Base-by-base conservation (phyloP, 1,140 invertebrate genomes). In the Belonocnema kinseyi region DNA sequence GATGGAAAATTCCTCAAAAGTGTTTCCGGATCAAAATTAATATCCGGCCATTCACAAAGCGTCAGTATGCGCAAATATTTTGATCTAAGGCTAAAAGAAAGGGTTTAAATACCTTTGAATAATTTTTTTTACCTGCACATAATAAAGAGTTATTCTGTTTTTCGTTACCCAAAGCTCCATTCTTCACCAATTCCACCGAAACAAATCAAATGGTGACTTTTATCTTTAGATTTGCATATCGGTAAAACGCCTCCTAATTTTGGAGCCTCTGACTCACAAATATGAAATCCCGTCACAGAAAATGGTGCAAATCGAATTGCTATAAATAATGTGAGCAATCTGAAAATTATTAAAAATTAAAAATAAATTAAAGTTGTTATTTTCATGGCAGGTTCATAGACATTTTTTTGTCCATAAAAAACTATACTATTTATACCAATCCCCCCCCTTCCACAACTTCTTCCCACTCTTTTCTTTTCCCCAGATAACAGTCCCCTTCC, bases 1-100 rank as follows among this genome's bases (percentile, higher is more conserved):
- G 72, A 76, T 0, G 83, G 51, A 58, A 87, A 88, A 73, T 72
- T 79, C 3, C 19, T 75, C 6, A 85, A 56, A 50, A 83, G 26
- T 2, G 72, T 50, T 14, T 77, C 70, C 8, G 84, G 81, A 77
- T 87, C 75, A 51, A 88, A 85, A 17, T 73, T 71, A 17, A 33
- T 17, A 10, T 71, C 50, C 6, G 84, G 81, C 87, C 87, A 88
- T 33, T 82, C 66, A 50, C 87, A 88, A 2, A 83, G 73, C 40
- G 72, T 78, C 73, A 83, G 78, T 46, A 73, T 73, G 0, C 21
- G 61, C 19, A 86, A 81, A 8, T 58, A 50, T 53, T 82, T 58
- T 10, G 46, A 75, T 72, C 85, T 87, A 61, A 73, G 82, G 16
- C 56, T 14, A 16, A 70, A 16, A 50, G 21, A 77, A 72, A 26